Conservation (phyloP, 2,888 invertebrate species). For the Diarsia mendica region DNA sequence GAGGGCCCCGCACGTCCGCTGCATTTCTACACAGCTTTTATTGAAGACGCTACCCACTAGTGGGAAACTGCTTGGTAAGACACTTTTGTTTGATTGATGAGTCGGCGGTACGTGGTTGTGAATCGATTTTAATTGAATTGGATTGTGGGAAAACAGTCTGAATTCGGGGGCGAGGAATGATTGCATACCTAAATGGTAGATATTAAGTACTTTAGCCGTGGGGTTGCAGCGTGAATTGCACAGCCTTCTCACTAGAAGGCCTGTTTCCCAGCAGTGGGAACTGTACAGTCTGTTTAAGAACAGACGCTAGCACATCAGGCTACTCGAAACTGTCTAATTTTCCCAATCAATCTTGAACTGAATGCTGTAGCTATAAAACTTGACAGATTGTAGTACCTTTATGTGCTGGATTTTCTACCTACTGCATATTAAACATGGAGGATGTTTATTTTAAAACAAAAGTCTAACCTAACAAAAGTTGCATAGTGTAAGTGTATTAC, state of each 20-base stretch:
- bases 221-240: background rate
- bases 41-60: constrained; percentile 49
- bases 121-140: constrained; percentile 48
- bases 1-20: constrained; percentile 61
- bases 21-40: constrained; percentile 65
- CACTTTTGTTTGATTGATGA: constrained; percentile 58
- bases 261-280: background rate
- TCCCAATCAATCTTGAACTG: background rate
- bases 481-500: too few relatives aligned
- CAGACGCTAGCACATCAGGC: too few relatives aligned
- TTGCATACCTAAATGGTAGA: background rate
- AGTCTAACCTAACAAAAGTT: too few relatives aligned
- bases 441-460: too few relatives aligned
- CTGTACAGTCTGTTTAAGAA: background rate
- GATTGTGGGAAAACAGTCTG: background rate
- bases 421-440: too few relatives aligned
- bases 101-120: constrained; percentile 13
- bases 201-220: background rate
- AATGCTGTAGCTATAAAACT: too few relatives aligned
- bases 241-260: background rate
- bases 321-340: too few relatives aligned
- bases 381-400: too few relatives aligned
- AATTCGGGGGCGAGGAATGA: background rate
- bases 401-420: too few relatives aligned
- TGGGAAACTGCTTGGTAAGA: constrained; percentile 40